Base-by-base conservation (phyloP, 1,140 invertebrate genomes). In the Drosophila elegans region DNA sequence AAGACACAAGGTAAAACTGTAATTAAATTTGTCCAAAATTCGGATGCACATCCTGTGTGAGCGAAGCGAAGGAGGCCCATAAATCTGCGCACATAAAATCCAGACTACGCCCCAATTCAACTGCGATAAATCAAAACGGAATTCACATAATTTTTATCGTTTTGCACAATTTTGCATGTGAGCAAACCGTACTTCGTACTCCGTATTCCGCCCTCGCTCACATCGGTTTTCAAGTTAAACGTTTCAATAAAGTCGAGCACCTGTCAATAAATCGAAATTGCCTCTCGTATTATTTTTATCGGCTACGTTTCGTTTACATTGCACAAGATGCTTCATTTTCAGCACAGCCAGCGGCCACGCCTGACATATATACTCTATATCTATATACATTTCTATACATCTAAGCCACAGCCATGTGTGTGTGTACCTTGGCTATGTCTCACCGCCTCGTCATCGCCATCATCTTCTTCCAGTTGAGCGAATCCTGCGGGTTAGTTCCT, bases 181-280 rank as follows among this genome's bases (percentile, higher is more conserved):
- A 57, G 25, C 74, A 45, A 16, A 36, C 38, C 16, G 16, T 21
- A 21, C 16, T 21, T 21, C 16, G 16, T 21, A 21, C 16, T 21
- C 16, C 16, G n/a, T 29, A 34, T 11, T 38, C 32, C 32, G 7
- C 52, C 44, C 41, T 44, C 44, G 44, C 63, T 39, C 59, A 59
- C 62, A 57, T 74, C 57, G 54, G 53, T 64, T 89, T 84, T 89
- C 69, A 71, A 89, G 80, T 84, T 89, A 90, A 89, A 89, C 85
- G 84, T 89, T 89, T 89, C 84, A 89, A 89, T 89, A 89, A 89
- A 89, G 85, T 89, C 84, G 80, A 89, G 84, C 84, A 89, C 84
- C 84, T 89, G 84, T 89, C 84, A 89, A 89, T 89, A 89, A 89
- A 89, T 84, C 84, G 80, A 89, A 89, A 89, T 89, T 89, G 85